Conservation (phyloP, 2,888 invertebrate species). For the Acleris sparsana region DNA sequence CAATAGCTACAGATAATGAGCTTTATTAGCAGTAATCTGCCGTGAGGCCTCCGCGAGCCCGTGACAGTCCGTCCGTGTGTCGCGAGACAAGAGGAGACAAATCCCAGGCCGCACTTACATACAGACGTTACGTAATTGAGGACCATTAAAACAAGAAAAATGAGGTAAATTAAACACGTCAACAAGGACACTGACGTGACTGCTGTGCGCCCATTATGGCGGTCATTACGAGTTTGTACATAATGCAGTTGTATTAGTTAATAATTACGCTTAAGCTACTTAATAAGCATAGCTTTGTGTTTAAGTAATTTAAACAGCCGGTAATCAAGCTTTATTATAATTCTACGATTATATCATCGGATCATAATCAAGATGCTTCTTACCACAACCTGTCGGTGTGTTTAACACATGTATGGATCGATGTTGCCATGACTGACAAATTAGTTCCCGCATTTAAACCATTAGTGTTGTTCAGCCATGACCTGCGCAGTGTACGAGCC, state of each 20-base stretch:
- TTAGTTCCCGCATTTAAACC: slow-evolving; percentile 61
- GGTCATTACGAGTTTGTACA: slow-evolving; percentile 39
- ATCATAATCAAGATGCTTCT: slow-evolving; percentile 44
- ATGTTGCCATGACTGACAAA: slow-evolving; percentile 56
- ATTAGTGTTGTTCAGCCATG: slow-evolving; percentile 59
- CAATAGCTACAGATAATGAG: slow-evolving; percentile 48
- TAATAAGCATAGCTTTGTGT: slow-evolving; percentile 39
- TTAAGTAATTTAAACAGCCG: slow-evolving; percentile 40
- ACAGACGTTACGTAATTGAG: slow-evolving; percentile 41
- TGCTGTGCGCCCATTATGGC: slow-evolving; percentile 39
- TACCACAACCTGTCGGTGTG: slow-evolving; percentile 39
- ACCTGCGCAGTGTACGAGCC: slow-evolving; percentile 52
- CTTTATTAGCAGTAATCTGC: slow-evolving; percentile 50
- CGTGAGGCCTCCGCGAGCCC: slow-evolving; percentile 26
- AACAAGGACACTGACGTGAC: slow-evolving; percentile 54
- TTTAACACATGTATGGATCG: slow-evolving; percentile 42
- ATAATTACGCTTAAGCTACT: slow-evolving; percentile 14
- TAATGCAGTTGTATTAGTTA: slow-evolving; percentile 40
- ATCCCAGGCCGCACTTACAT: slow-evolving; percentile 22
- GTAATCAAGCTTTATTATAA: slow-evolving; percentile 50
- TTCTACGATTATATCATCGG: slow-evolving; percentile 55
- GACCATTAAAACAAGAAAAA: slow-evolving; percentile 46
- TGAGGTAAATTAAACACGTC: slow-evolving; percentile 54
- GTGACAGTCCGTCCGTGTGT: slow-evolving; percentile 29
- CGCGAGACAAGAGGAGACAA: slow-evolving; percentile 27